These are phyloP conservation scores for Genyomyrus donnyi DNA, from an alignment of 2,113 vertebrate genomes.

Conservation along the genomic window DNA sequence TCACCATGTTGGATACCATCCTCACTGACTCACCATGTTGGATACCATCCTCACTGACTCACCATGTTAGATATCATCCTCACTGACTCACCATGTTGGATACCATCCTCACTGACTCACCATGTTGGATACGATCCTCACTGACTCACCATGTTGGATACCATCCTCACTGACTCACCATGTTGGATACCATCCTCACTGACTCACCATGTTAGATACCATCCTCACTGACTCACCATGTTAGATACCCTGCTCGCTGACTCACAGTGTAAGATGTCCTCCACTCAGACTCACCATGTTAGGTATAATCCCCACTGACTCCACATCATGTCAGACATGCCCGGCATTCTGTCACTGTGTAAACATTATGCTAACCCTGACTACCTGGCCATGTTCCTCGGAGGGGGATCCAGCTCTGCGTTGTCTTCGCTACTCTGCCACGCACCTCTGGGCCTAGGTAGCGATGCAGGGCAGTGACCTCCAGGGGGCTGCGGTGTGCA, in stretches of 20 bases:
- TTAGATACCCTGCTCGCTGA: neutral
- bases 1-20: neutral
- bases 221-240: neutral
- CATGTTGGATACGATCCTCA: too few relatives aligned
- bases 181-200: neutral
- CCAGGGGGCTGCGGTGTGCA: conserved; percentile 51
- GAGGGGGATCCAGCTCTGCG: conserved; percentile 17
- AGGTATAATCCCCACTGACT: neutral
- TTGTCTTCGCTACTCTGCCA: conserved; percentile 50
- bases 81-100: neutral
- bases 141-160: neutral
- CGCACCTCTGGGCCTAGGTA: conserved; percentile 51
- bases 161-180: neutral
- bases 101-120: neutral
- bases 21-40: neutral
- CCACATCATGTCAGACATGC: neutral
- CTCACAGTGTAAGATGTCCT: neutral
- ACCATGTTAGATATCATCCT: too few relatives aligned
- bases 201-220: neutral
- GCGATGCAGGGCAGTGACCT: conserved; percentile 25
- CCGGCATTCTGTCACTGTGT: neutral
- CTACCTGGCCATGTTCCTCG: conserved; percentile 53
- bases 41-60: neutral
- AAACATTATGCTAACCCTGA: too few relatives aligned
- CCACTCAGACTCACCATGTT: neutral